These are phyloP conservation scores for Athene cunicularia DNA, from an alignment of 2,113 vertebrate species.

Conservation along the genomic window DNA sequence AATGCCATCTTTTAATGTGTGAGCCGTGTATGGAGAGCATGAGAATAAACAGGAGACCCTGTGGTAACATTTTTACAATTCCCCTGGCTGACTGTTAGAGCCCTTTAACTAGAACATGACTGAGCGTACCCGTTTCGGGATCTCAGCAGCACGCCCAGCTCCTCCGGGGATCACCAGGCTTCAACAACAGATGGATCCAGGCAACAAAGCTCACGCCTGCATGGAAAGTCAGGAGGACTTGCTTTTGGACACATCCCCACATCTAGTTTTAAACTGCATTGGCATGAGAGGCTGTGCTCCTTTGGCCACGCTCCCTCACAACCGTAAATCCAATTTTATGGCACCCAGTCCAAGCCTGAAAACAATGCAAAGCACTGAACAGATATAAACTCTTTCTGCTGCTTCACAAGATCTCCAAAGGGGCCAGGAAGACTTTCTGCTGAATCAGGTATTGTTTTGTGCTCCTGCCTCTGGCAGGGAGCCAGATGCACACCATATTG, in stretches of 20 bases:
- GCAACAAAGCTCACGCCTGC: neutral
- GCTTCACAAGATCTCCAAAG: slow-evolving; percentile 55
- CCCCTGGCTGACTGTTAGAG: slow-evolving; percentile 35
- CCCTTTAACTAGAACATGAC: slow-evolving; percentile 52
- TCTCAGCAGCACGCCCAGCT: neutral
- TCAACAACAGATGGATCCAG: neutral
- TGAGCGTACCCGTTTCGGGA: neutral
- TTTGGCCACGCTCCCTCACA: neutral
- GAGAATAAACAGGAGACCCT: slow-evolving; percentile 38
- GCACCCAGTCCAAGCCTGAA: slow-evolving; percentile 18
- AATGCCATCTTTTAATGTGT: slow-evolving; percentile 41
- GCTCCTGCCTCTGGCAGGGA: neutral
- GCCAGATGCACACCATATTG: slow-evolving; percentile 57
- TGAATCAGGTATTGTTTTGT: slow-evolving; percentile 62
- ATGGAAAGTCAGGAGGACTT: neutral
- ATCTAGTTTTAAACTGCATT: neutral
- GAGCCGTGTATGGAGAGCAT: neutral
- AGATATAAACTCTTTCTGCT: slow-evolving; percentile 61
- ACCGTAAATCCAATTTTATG: slow-evolving; percentile 27
- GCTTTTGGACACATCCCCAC: neutral
- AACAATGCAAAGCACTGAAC: slow-evolving; percentile 30
- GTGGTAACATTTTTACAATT: slow-evolving; percentile 56
- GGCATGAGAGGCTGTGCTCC: neutral
- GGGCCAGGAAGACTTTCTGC: slow-evolving; percentile 51
- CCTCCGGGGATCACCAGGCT: neutral